These are phyloP conservation scores for Alfaro cultratus DNA, from an alignment of 2,797 vertebrate genomes.

Conservation along the genomic window DNA sequence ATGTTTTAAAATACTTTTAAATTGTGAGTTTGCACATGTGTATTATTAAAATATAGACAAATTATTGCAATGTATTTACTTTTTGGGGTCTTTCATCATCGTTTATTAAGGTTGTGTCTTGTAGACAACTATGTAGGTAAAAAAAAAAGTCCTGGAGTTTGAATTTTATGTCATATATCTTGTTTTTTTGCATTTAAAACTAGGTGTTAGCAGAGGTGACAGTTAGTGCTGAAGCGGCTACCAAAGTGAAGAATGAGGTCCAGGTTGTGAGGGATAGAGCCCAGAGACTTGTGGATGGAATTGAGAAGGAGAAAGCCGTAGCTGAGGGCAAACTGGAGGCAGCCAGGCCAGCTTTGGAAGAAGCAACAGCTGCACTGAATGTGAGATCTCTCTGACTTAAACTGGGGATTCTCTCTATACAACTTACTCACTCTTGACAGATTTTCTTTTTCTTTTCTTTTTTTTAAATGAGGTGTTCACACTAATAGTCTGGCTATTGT, in stretches of 20 bases:
- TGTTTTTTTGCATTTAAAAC: slow-evolving; percentile 24
- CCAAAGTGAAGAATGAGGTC: slow-evolving; percentile 85
- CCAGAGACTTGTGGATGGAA: slow-evolving; percentile 86
- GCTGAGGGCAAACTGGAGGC: slow-evolving; percentile 85
- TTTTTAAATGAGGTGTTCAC: not conserved
- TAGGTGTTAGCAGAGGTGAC: slow-evolving; percentile 89
- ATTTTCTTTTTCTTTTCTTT: not conserved
- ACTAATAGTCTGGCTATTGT: not conserved
- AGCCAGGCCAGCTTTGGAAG: slow-evolving; percentile 83
- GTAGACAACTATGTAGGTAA: not conserved
- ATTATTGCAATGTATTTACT: not conserved
- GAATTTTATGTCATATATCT: not conserved
- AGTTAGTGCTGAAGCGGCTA: slow-evolving; percentile 83
- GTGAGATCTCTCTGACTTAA: slow-evolving; percentile 65
- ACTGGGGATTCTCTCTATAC: not conserved
- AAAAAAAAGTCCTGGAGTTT: not conserved
- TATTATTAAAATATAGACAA: not conserved
- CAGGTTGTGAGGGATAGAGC: slow-evolving; percentile 87
- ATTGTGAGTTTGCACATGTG: no score
- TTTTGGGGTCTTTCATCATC: not conserved
- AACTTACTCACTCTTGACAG: not conserved
- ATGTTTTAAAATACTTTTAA: not conserved
- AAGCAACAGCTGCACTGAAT: slow-evolving; percentile 85
- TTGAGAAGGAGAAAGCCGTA: slow-evolving; percentile 82
- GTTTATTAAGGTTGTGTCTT: not conserved